Evolutionary conservation across 2,797 vertebrate species (phyloP), one percentile per base, ranked within the genome.

Genomic region (Anableps anableps): DNA sequence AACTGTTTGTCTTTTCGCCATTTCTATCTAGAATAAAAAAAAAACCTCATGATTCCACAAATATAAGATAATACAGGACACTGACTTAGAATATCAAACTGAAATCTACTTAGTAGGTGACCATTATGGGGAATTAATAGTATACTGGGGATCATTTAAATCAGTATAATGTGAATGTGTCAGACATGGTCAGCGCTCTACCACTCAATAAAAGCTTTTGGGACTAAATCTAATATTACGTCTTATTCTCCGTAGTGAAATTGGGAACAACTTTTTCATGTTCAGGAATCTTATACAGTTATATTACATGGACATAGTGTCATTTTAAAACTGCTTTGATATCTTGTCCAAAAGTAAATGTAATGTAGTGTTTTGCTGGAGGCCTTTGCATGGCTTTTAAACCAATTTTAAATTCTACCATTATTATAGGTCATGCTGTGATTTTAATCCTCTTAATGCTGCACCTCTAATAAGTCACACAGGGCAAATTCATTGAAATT

Each of bases 91-190:
- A 55, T 58, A 58, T 29, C 26, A 58, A 64, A 4, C 31, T 64
- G 14, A 16, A 19, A 10, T 16, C 34, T 64, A 43, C 66, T 3
- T n/a, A 16, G 21, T 26, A 26, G 38, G n/a, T 55, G 23, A 70
- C 38, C 11, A 68, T 41, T 43, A 43, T 43, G 23, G 38, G 26
- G 38, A 43, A 26, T 41, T 13, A 23, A 68, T 70, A 41, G 38
- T 26, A 26, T 41, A 13, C 38, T 70, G 8, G 66, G 66, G 66
- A 41, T 38, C 34, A 38, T 66, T 66, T 23, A 38, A 38, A 23
- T 66, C 34, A 66, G 38, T 66, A 66, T 66, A 66, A 36, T 66
- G 62, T 66, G 38, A 66, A 66, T 66, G 34, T 66, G 38, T 43
- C 36, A 68, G 1, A 68, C 38, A 14, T 68, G 3, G 21, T n/a